These are phyloP conservation scores for Chelidonichthys spinosus DNA, from an alignment of 2,797 vertebrate species.

Conservation along the genomic window DNA sequence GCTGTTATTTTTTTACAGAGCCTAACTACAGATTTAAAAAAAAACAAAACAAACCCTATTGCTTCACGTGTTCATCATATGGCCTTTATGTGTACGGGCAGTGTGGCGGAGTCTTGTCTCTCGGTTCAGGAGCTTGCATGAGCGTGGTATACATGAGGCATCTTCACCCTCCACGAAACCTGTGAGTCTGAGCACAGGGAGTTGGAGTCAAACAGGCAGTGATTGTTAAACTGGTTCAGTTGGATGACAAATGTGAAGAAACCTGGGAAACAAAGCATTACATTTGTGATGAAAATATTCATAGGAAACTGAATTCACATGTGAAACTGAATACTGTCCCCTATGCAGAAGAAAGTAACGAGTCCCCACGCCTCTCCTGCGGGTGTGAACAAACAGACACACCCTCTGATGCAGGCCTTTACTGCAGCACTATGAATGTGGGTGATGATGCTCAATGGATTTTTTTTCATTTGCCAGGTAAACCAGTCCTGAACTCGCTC, in stretches of 20 bases:
- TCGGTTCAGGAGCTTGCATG: slow-evolving; percentile 35
- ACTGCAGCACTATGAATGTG: slow-evolving; percentile 65
- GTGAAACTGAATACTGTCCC: background rate
- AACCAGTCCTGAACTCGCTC: slow-evolving; percentile 11
- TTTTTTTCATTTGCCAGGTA: slow-evolving; percentile 8
- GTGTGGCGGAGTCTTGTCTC: slow-evolving; percentile 61
- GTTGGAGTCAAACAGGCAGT: background rate
- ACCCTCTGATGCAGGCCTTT: slow-evolving; percentile 59
- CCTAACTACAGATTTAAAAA: background rate
- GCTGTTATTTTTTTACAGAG: slow-evolving; percentile 70
- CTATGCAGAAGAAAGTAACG: background rate
- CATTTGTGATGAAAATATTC: background rate
- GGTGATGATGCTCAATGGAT: slow-evolving; percentile 11
- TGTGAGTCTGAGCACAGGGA: slow-evolving; percentile 34
- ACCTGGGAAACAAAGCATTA: background rate
- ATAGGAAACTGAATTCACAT: slow-evolving; percentile 3
- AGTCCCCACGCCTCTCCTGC: too few relatives aligned
- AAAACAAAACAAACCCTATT: background rate
- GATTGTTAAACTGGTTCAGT: background rate
- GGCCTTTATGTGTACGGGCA: slow-evolving; percentile 48
- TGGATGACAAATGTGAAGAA: slow-evolving; percentile 2
- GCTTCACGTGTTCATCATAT: slow-evolving; percentile 40
- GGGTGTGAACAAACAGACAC: background rate
- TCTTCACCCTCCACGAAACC: background rate
- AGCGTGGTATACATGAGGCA: background rate